Conservation (phyloP, 2,888 invertebrate species). For the Heliconius charithonia region DNA sequence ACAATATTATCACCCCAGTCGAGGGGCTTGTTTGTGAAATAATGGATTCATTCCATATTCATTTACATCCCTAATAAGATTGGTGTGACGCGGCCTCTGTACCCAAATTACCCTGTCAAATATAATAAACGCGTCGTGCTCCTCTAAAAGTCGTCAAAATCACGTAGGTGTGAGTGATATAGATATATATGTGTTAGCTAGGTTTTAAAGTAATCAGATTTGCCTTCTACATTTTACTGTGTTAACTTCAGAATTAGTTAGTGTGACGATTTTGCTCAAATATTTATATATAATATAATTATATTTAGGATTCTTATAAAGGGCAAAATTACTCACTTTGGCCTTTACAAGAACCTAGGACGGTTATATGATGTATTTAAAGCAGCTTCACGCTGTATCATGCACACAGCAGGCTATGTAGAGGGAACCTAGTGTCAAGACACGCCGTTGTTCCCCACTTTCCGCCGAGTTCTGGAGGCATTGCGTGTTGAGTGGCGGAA, state of each 20-base stretch:
- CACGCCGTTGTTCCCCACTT: too few relatives aligned
- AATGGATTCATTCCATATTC: conserved; percentile 83
- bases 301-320: too few relatives aligned
- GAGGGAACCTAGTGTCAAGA: too few relatives aligned
- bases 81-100: conserved; percentile 70
- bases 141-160: conserved; percentile 56
- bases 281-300: not conserved
- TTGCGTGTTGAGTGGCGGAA: too few relatives aligned
- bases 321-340: too few relatives aligned
- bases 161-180: conserved; percentile 55
- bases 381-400: too few relatives aligned
- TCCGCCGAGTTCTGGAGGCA: too few relatives aligned
- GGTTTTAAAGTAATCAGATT: conserved; percentile 66
- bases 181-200: conserved; percentile 49
- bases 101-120: conserved; percentile 78
- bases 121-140: conserved; percentile 70
- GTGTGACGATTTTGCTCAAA: conserved; percentile 52
- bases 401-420: too few relatives aligned
- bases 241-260: conserved; percentile 59
- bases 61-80: conserved; percentile 82
- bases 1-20: conserved; percentile 70
- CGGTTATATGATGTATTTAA: too few relatives aligned
- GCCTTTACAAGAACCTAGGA: too few relatives aligned
- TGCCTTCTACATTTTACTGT: conserved; percentile 74
- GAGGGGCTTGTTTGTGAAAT: conserved; percentile 77